Conservation (phyloP, 2,888 invertebrate genomes). For the Catotricha subobsoleta region DNA sequence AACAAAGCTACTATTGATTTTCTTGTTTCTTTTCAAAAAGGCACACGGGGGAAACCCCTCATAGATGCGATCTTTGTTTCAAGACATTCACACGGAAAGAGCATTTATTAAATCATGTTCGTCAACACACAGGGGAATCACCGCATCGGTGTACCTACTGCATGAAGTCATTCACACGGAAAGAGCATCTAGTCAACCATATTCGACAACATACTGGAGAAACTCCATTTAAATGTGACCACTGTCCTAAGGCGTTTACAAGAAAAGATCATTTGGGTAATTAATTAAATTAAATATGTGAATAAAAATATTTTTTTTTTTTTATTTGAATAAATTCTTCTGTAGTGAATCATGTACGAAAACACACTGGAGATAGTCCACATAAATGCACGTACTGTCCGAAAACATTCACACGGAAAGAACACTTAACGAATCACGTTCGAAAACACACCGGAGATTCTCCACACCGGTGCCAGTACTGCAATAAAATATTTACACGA, state of each 20-base stretch:
- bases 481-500: constrained; percentile 46
- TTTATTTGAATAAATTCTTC: no score
- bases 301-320: not conserved
- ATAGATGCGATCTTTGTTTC: constrained; percentile 69
- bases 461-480: constrained; percentile 38
- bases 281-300: constrained; percentile 21
- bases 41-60: constrained; percentile 74
- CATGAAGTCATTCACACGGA: constrained; percentile 73
- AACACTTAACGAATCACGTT: not conserved
- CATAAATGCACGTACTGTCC: constrained; percentile 66
- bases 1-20: not conserved
- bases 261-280: constrained; percentile 59
- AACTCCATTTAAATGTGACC: constrained; percentile 61
- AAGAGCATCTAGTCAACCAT: constrained; percentile 74
- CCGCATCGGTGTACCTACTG: constrained; percentile 46
- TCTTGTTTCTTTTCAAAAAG: not conserved
- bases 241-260: constrained; percentile 72
- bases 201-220: constrained; percentile 71
- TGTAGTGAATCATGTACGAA: constrained; percentile 46
- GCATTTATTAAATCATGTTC: constrained; percentile 64
- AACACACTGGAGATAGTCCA: constrained; percentile 68
- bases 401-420: not conserved
- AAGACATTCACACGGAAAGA: constrained; percentile 75
- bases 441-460: constrained; percentile 52
- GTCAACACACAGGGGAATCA: constrained; percentile 65